phyloP scores from a whole-genome alignment of 2,888 invertebrate genomes.

The Petrolisthes manimaculis region DNA sequence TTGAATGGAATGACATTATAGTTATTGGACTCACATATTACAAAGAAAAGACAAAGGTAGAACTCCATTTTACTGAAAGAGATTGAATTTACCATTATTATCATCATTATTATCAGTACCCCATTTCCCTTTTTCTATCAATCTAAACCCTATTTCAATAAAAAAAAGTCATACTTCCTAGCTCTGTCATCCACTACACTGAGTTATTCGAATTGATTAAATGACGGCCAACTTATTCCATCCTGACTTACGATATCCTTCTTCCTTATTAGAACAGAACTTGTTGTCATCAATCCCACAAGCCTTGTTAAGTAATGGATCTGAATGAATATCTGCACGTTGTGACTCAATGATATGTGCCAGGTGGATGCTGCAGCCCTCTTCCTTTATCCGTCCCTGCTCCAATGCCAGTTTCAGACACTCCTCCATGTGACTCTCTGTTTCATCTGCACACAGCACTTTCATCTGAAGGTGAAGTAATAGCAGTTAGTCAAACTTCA shows the following conservation, averaged over 20 bases:
- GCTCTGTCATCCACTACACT: background rate
- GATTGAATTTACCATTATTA: too few relatives aligned
- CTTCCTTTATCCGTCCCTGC: slow-evolving; percentile 23
- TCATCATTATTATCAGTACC: too few relatives aligned
- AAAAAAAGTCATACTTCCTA: background rate
- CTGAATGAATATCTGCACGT: slow-evolving; percentile 93
- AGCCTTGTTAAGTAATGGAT: slow-evolving; percentile 89
- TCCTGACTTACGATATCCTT: slow-evolving; percentile 84
- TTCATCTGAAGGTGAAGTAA: slow-evolving; percentile 69
- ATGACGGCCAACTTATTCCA: too few relatives aligned
- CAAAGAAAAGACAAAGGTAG: too few relatives aligned
- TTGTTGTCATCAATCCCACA: slow-evolving; percentile 82
- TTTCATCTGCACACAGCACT: slow-evolving; percentile 72
- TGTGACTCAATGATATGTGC: slow-evolving; percentile 85
- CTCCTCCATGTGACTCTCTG: slow-evolving; percentile 82
- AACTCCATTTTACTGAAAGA: too few relatives aligned
- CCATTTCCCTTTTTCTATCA: too few relatives aligned
- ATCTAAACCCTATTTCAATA: too few relatives aligned
- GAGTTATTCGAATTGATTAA: background rate
- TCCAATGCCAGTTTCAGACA: slow-evolving; percentile 81
- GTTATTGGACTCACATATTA: too few relatives aligned
- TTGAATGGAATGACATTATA: too few relatives aligned
- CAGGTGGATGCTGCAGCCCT: slow-evolving; percentile 79
- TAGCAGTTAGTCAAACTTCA: too few relatives aligned
- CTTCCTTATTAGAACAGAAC: slow-evolving; percentile 76